Evolutionary conservation across 2,113 vertebrate genomes (phyloP).

Genomic region (Malurus melanocephalus): DNA sequence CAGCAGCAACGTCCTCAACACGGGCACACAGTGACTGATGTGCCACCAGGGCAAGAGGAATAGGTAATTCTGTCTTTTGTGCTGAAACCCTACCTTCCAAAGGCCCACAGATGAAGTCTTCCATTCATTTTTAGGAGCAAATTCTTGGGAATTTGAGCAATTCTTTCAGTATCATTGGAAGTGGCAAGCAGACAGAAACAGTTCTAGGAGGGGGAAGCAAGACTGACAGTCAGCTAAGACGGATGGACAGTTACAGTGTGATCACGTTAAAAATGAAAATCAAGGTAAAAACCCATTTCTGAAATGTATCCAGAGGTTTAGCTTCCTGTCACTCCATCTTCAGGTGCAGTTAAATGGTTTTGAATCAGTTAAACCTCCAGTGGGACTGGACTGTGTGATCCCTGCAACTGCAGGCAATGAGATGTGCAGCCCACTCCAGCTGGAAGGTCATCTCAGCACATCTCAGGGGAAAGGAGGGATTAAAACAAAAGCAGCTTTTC

Average conservation of each 20-base stretch:
- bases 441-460: neutral
- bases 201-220: neutral
- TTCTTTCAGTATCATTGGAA: constrained; percentile 1
- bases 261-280: neutral
- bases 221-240: neutral
- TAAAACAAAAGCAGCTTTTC: neutral
- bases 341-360: neutral
- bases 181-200: neutral
- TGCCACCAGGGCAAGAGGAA: neutral
- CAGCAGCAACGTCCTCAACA: neutral
- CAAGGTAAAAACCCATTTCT: neutral
- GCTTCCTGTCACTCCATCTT: neutral
- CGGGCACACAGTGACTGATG: neutral
- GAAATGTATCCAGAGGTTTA: neutral
- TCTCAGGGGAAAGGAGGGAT: neutral
- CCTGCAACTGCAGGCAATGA: neutral
- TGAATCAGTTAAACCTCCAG: neutral
- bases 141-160: neutral
- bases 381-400: accelerated
- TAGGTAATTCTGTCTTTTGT: neutral
- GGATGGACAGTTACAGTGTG: neutral
- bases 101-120: neutral
- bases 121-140: neutral
- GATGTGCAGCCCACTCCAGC: neutral
- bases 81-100: neutral